A percentile compares a stretch with the other conserved stretches of the same genome.
Conservation (phyloP, 2,888 invertebrate species). For the Orthonevra nobilis region DNA sequence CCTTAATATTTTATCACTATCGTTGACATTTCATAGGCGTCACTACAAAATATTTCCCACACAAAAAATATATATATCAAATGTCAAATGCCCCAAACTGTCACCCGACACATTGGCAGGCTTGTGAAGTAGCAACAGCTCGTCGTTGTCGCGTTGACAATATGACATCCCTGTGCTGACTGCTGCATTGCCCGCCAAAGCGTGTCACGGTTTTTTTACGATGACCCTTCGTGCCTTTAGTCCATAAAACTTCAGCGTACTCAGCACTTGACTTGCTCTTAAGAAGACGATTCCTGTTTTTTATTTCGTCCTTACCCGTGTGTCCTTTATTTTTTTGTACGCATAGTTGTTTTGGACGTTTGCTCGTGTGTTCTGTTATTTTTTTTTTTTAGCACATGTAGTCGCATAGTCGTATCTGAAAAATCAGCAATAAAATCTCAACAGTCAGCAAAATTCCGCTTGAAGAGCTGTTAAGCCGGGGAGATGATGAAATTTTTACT, state of each 20-base stretch:
- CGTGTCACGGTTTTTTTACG: conserved; percentile 47
- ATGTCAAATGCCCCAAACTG: background rate
- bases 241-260: conserved; percentile 58
- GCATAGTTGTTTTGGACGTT: conserved; percentile 38
- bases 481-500: conserved; percentile 57
- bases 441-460: conserved; percentile 52
- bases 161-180: too few species aligned
- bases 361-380: too few species aligned
- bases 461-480: conserved; percentile 19
- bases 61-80: background rate
- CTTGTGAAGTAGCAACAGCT: conserved; percentile 24
- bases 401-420: conserved; percentile 35
- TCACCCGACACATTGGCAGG: too few species aligned
- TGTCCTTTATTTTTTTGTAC: conserved; percentile 38
- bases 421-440: conserved; percentile 61
- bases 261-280: conserved; percentile 39
- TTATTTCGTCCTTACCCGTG: conserved; percentile 48
- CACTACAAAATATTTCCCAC: conserved; percentile 13
- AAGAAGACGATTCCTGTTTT: conserved; percentile 20
- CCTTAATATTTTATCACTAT: conserved; percentile 29
- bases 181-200: conserved; percentile 30
- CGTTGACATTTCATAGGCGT: conserved; percentile 29
- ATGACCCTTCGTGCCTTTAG: conserved; percentile 46
- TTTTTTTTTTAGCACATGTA: background rate
- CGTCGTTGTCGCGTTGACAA: conserved; percentile 1